Percentiles rank a stretch among this genome's conserved stretches.
phyloP scores from a whole-genome alignment of 1,140 invertebrate species.

The Trichonephila clavipes region DNA sequence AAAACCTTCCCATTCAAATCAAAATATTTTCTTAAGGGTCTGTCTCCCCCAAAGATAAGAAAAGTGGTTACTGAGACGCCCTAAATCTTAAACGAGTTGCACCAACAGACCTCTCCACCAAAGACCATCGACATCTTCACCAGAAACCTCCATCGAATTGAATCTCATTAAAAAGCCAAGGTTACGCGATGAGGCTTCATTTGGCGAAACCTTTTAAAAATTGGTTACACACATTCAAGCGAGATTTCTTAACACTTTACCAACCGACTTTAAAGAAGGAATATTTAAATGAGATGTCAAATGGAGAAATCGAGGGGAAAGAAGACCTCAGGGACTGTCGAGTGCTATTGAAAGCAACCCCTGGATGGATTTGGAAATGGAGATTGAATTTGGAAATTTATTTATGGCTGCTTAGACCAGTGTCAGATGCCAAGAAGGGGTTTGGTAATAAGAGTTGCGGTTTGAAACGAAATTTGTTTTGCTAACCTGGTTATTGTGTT shows the following conservation, averaged over 20 bases:
- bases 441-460: neutral
- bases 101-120: neutral
- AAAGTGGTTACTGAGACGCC: neutral
- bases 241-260: neutral
- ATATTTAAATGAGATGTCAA: conserved; percentile 25
- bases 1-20: neutral
- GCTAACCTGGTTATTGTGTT: no score
- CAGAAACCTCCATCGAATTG: neutral
- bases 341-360: neutral
- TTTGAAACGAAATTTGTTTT: neutral
- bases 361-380: neutral
- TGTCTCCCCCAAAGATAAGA: neutral
- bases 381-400: neutral
- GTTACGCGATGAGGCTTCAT: neutral
- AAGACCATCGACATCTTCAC: neutral
- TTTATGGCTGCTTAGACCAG: neutral
- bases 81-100: neutral
- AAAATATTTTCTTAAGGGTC: conserved; percentile 17
- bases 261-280: neutral
- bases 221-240: neutral
- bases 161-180: neutral
- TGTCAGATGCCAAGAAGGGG: neutral
- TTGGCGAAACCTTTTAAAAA: conserved; percentile 15
- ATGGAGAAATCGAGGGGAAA: neutral
- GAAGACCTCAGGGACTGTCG: neutral